Conservation (phyloP, 2,888 invertebrate genomes). For the Pseudanteris insignis region DNA sequence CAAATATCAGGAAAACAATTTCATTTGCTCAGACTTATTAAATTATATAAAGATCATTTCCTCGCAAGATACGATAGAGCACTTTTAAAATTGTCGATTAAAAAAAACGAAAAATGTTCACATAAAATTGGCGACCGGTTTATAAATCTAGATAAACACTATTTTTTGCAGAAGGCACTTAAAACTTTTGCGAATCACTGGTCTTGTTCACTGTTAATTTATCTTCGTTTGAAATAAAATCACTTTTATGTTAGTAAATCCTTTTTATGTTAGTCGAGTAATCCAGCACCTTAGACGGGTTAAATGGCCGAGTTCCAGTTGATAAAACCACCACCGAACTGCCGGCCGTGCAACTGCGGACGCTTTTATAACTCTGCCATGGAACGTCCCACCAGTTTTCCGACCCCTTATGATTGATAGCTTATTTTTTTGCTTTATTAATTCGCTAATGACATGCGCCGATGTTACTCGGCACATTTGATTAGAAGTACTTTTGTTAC, state of each 20-base stretch:
- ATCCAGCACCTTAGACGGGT: slow-evolving; percentile 41
- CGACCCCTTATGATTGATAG: slow-evolving; percentile 48
- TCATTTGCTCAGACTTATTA: background rate
- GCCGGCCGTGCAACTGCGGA: slow-evolving; percentile 34
- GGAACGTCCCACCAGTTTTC: slow-evolving; percentile 41
- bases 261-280: too few relatives aligned
- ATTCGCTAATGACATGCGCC: slow-evolving; percentile 53
- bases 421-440: slow-evolving; percentile 48
- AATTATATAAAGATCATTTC: background rate
- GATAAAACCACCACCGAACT: slow-evolving; percentile 61
- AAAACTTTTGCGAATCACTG: background rate
- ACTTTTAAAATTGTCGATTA: background rate
- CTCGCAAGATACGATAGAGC: too few relatives aligned
- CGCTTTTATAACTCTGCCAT: slow-evolving; percentile 58
- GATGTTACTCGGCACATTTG: slow-evolving; percentile 44
- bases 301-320: slow-evolving; percentile 49
- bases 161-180: background rate
- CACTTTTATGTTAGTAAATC: too few relatives aligned
- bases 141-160: too few relatives aligned
- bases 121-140: too few relatives aligned
- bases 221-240: background rate
- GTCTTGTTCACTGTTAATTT: background rate
- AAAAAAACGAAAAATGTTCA: background rate
- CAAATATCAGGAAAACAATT: too few relatives aligned
- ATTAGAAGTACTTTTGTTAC: background rate